Evolutionary conservation across 2,113 vertebrate genomes (phyloP).

Genomic region (Oxygymnocypris stewartii): DNA sequence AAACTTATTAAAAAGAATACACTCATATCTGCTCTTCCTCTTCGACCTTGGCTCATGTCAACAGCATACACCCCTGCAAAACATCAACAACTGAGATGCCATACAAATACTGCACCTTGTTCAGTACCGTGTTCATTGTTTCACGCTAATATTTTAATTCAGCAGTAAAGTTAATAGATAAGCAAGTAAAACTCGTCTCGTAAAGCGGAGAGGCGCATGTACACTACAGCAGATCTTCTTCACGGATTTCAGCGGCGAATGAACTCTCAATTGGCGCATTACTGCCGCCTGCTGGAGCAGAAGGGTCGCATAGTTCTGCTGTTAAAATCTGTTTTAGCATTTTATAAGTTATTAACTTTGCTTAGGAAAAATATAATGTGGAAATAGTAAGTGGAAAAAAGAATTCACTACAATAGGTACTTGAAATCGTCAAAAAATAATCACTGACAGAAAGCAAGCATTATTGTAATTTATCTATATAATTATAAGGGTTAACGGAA

Average conservation of each 20-base stretch:
- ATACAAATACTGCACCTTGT: slow-evolving; percentile 43
- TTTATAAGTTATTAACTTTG: background rate
- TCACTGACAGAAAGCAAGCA: background rate
- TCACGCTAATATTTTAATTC: background rate
- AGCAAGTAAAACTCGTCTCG: background rate
- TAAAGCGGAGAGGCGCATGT: background rate
- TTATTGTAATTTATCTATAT: background rate
- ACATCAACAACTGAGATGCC: background rate
- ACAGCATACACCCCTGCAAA: background rate
- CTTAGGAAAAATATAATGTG: background rate
- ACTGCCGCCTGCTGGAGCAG: background rate
- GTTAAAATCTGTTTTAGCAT: background rate
- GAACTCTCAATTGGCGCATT: background rate
- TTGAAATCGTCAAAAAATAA: background rate
- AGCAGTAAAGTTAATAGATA: background rate
- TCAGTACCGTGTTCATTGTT: slow-evolving; percentile 46
- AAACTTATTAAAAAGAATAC: background rate
- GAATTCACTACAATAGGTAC: background rate
- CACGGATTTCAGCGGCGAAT: background rate
- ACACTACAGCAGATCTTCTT: background rate
- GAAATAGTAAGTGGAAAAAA: background rate
- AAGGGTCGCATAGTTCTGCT: background rate
- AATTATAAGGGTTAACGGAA: background rate
- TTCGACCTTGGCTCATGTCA: background rate
- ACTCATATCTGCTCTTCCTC: background rate